phyloP scores from a whole-genome alignment of 2,888 invertebrate species.

The Melolontha melolontha region DNA sequence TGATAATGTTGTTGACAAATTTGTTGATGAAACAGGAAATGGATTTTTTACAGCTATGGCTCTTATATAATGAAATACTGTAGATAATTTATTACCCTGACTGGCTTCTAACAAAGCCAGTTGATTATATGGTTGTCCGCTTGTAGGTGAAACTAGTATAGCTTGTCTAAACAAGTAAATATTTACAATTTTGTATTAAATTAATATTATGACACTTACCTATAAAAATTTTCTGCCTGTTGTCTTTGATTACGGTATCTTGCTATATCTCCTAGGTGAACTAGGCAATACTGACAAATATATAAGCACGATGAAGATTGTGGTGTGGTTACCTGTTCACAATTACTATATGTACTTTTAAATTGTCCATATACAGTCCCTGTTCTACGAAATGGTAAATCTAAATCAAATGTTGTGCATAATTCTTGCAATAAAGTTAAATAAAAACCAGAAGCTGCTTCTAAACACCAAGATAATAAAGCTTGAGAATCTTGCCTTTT shows the following conservation, averaged over 20 bases:
- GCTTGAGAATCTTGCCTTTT: conserved; percentile 81
- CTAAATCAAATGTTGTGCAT: conserved; percentile 83
- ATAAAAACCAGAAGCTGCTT: conserved; percentile 89
- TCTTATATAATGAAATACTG: conserved; percentile 88
- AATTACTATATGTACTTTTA: conserved; percentile 49
- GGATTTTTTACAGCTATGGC: conserved; percentile 87
- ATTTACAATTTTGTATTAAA: neutral
- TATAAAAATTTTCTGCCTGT: conserved; percentile 87
- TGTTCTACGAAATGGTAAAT: conserved; percentile 78
- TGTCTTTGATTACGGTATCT: conserved; percentile 84
- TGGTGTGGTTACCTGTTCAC: conserved; percentile 61
- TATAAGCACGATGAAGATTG: conserved; percentile 82
- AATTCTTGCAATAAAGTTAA: conserved; percentile 84
- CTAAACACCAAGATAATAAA: conserved; percentile 82
- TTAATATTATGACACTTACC: conserved; percentile 61
- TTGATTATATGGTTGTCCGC: conserved; percentile 92
- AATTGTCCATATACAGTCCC: conserved; percentile 61
- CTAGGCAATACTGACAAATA: conserved; percentile 89
- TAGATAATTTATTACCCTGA: conserved; percentile 82
- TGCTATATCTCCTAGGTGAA: conserved; percentile 89
- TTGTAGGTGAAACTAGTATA: conserved; percentile 77
- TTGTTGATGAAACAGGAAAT: conserved; percentile 86
- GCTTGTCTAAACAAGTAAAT: conserved; percentile 71
- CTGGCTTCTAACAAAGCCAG: conserved; percentile 85
- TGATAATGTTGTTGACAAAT: conserved; percentile 80